These are phyloP conservation scores for Ceriagrion tenellum DNA, from an alignment of 2,888 invertebrate species.

Conservation along the genomic window DNA sequence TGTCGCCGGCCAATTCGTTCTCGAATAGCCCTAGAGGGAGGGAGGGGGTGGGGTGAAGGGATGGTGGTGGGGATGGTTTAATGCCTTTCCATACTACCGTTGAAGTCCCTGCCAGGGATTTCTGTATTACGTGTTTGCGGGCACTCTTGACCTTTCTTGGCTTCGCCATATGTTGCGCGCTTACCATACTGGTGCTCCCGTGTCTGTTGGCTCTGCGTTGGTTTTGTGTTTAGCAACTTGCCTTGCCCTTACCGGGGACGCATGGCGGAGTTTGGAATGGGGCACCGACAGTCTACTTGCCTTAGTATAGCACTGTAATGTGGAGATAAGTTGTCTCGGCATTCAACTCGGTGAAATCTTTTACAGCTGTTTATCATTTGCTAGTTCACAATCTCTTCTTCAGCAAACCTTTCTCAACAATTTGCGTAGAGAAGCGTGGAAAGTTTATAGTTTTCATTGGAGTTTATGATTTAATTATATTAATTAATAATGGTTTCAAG, in stretches of 20 bases:
- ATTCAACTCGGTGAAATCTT: not conserved
- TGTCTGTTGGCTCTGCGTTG: not conserved
- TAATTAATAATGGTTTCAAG: too few relatives aligned
- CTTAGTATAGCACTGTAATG: not conserved
- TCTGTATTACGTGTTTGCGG: constrained; percentile 15
- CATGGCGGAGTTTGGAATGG: not conserved
- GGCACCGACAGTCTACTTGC: not conserved
- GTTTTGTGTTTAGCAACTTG: constrained; percentile 25
- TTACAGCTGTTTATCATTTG: not conserved
- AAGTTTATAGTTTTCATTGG: too few relatives aligned
- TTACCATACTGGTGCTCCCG: not conserved
- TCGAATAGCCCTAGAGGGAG: not conserved
- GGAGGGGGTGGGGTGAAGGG: not conserved
- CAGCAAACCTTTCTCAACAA: not conserved
- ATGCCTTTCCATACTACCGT: constrained; percentile 33
- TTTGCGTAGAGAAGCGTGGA: not conserved
- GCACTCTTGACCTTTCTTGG: constrained; percentile 48
- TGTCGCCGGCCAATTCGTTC: constrained; percentile 16
- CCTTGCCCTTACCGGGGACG: constrained; percentile 5
- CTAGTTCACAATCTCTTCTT: not conserved
- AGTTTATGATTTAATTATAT: too few relatives aligned
- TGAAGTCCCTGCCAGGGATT: constrained; percentile 38
- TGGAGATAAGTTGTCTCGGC: not conserved
- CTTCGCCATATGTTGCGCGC: constrained; percentile 4
- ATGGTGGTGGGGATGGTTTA: not conserved